Evolutionary conservation across 2,113 vertebrate species (phyloP), one percentile per base, ranked within the genome.

Genomic region (Nibea albiflora): DNA sequence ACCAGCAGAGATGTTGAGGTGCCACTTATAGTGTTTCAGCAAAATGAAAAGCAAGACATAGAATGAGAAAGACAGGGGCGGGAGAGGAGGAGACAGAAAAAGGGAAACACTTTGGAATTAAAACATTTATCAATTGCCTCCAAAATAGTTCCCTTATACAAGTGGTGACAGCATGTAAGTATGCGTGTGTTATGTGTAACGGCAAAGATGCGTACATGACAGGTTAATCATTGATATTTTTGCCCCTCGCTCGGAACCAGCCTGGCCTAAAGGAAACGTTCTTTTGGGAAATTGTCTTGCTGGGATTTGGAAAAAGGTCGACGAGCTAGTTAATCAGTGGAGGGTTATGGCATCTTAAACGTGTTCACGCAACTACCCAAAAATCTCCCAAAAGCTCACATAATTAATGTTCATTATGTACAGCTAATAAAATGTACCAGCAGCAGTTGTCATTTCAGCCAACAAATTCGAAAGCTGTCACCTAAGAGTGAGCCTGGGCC

Each of bases 1-100:
- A 89, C 89, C 88, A 57, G 50, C 63, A 79, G 56, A 87, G 77
- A 92, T 79, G 75, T 77, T 39, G 83, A 80, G 74, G 68, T 93
- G 85, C 82, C 80, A 85, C 71, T 58, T 71, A 73, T 11, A 79
- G 71, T 49, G 20, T 78, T 72, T 69, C 57, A 72, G 64, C 42
- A 46, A 81, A 81, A 73, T 28, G 11, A 63, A 69, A 22, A 58
- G 49, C 74, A 47, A 57, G 58, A 81, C 58, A 22, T 31, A 28
- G 24, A 81, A 63, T 71, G 19, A 69, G 49, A 58, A 10, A 39
- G 68, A 73, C 35, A 46, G 65, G 42, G 35, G 22, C 24, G 28
- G 53, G 46, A 61, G 39, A 44, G 5, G 10, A 31, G 63, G 39
- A 66, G 73, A 47, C 49, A 80, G 65, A 70, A 61, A 61, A 56